Evolutionary conservation across 2,113 vertebrate species (phyloP), one percentile per base, ranked within the genome.

Genomic region (Vireo altiloquus): DNA sequence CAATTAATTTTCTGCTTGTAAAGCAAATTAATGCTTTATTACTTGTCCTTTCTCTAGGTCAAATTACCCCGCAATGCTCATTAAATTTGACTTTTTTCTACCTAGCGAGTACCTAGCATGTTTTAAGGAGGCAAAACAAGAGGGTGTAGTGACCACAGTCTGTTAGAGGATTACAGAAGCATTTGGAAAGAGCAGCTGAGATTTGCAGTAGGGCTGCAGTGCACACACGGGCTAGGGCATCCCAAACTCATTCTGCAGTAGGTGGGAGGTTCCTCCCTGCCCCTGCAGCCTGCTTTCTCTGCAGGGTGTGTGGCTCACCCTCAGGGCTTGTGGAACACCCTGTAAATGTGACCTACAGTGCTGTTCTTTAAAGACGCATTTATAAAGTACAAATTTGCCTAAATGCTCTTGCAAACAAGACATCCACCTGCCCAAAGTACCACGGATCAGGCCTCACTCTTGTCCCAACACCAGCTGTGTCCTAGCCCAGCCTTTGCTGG

Each of bases 21-120:
- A 79, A 96, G 65, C 28, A 94, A 95, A 96, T 64, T 6, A 63
- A 68, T 71, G 17, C 44, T 68, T 90, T 92, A 75, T 68, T 91
- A 30, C 69, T 94, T 79, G 44, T 91, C 69, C 56, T 91, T 94
- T 92, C 52, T 76, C 65, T 69, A 87, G 74, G 81, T 72, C 65
- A 84, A 37, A 56, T 71, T 71, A 83, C 30, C 69, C 63, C 59
- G 68, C 52, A 40, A 52, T 25, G 33, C 72, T 96, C 72, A 64
- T 78, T 81, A 92, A 78, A 90, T 40, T 9, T 6, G 39, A 40
- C 61, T 68, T 93, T 83, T 93, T 63, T 39, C 39, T 39, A 39
- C 27, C 35, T 31, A 59, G 42, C 3, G 13, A 33, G 13, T 75
- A 39, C 27, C 35, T 31, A 59, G 39, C 3, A 13, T 35, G 13